Base-by-base conservation (phyloP, 1,140 invertebrate genomes). In the Pararge aegeria region DNA sequence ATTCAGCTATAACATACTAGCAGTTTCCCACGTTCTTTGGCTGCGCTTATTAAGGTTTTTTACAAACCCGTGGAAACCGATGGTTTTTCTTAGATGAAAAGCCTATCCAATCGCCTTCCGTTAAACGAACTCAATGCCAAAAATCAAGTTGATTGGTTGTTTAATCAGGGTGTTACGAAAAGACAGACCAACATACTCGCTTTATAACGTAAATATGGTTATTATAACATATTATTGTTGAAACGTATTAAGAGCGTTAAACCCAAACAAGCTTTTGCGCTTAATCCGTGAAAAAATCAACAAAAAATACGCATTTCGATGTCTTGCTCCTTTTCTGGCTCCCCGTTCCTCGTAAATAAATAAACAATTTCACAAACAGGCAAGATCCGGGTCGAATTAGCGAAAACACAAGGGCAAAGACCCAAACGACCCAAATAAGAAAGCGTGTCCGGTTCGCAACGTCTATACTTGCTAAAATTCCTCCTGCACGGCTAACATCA, bases 351-450 rank as follows among this genome's bases (percentile, higher is more conserved):
- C 18, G 20, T 16, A 42, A 40, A 13, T 34, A 54, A 54, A 54
- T 51, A 54, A 53, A 53, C 19, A 13, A 40, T 16, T 16, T 42
- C 13, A 42, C 34, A 19, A 54, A 54, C 19, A 19, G 10, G 0
- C 13, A 42, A 54, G 19, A 20, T 54, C 51, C 51, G 51, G 51
- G 34, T 54, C 34, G 16, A 54, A 40, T 13, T 42, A 12, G 51
- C 37, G 20, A 42, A 42, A 42, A 18, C 13, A 18, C 37, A 21
- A 40, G 51, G 34, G 34, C 37, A 27, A 54, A 27, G 51, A 54
- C 51, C 51, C 13, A 24, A 48, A 9, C 5, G 34, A 7, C 38
- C 38, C 38, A 42, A 42, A 16, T 42, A 1, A 42, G 38, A 42
- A 42, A 42, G 38, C 13, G 38, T 16, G 13, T 18, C 38, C 38